A percentile compares a stretch with the other conserved stretches of the same genome.
Conservation (phyloP, 92 coral and sea anemone genomes). For the Hydrozoanthus gracilis region DNA sequence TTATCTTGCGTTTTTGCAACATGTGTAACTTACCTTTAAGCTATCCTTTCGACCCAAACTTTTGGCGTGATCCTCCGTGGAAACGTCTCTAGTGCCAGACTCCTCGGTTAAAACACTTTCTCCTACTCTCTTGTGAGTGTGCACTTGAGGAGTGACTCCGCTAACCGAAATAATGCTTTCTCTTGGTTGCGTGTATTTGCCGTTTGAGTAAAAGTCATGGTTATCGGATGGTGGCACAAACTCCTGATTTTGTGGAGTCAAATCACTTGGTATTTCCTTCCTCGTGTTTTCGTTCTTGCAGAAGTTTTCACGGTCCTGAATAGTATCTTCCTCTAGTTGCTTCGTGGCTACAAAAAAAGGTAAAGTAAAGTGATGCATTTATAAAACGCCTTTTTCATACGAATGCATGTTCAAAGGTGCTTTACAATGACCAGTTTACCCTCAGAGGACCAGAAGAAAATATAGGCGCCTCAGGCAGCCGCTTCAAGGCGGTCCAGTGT, state of each 20-base stretch:
- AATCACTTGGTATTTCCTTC: neutral
- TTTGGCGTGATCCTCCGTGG: neutral
- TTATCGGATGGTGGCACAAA: neutral
- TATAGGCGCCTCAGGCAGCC: no score
- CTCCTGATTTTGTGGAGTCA: neutral
- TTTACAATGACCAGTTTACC: no score
- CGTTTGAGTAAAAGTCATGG: neutral
- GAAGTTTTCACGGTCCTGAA: neutral
- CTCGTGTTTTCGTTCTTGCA: neutral
- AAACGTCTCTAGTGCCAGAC: neutral
- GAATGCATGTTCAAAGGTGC: neutral
- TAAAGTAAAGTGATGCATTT: neutral
- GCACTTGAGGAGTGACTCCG: conserved; percentile 31
- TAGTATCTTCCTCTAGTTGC: neutral
- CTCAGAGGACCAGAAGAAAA: neutral
- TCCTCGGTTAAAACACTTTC: neutral
- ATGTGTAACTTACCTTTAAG: conserved; percentile 5
- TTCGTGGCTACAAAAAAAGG: neutral
- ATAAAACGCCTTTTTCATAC: neutral
- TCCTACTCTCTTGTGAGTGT: neutral
- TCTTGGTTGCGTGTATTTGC: neutral
- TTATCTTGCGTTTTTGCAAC: neutral
- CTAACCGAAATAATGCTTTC: conserved; percentile 27
- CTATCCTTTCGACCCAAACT: neutral
- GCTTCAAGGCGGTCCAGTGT: no score